These are phyloP conservation scores for Chascanopsetta lugubris DNA, from an alignment of 2,113 vertebrate species.

Conservation along the genomic window DNA sequence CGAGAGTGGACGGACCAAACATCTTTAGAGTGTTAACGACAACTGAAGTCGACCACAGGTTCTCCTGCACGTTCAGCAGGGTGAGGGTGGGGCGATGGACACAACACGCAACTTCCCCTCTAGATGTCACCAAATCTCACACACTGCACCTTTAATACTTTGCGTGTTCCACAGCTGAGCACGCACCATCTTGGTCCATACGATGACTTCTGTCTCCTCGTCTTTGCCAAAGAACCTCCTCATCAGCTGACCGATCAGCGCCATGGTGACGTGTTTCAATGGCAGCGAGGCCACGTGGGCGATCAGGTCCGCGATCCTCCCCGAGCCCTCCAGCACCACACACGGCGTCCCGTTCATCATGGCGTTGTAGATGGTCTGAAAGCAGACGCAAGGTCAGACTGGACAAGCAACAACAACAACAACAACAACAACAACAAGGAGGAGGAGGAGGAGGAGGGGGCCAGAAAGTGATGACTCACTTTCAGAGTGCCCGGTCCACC, in stretches of 20 bases:
- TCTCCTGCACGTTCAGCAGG: too few relatives aligned
- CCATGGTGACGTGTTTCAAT: slow-evolving; percentile 81
- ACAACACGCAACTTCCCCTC: too few relatives aligned
- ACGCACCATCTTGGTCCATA: slow-evolving; percentile 94
- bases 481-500: slow-evolving; percentile 93
- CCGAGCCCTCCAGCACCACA: slow-evolving; percentile 92
- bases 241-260: slow-evolving; percentile 84
- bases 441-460: too few relatives aligned
- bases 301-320: slow-evolving; percentile 92
- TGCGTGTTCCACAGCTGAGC: not conserved
- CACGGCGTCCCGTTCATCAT: slow-evolving; percentile 90
- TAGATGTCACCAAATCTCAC: too few relatives aligned
- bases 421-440: too few relatives aligned
- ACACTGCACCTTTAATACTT: not conserved
- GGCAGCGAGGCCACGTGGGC: slow-evolving; percentile 86
- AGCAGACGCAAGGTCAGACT: slow-evolving; percentile 16
- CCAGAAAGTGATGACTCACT: slow-evolving; percentile 78
- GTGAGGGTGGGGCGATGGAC: too few relatives aligned
- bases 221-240: slow-evolving; percentile 82
- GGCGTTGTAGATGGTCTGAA: slow-evolving; percentile 91
- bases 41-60: too few relatives aligned
- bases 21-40: too few relatives aligned
- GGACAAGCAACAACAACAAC: not conserved
- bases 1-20: too few relatives aligned
- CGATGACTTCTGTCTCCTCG: slow-evolving; percentile 81